These are phyloP conservation scores for Buceros bicornis DNA, from an alignment of 2,797 vertebrate species.

Conservation along the genomic window DNA sequence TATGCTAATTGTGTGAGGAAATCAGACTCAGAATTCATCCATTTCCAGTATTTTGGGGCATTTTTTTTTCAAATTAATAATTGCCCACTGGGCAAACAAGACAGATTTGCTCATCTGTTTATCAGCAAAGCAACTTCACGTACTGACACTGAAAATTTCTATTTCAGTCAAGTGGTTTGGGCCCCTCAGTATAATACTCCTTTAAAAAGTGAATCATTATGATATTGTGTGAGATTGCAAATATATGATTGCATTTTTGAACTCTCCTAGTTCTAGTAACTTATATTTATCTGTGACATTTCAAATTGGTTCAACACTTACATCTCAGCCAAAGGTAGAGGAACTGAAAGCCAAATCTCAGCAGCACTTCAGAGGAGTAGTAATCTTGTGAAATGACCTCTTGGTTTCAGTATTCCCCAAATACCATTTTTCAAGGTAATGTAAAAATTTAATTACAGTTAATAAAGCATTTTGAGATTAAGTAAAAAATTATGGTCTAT, in stretches of 20 bases:
- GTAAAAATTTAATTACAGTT: slow-evolving; percentile 44
- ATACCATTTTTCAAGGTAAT: slow-evolving; percentile 16
- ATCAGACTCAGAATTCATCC: neutral
- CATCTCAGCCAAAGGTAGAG: neutral
- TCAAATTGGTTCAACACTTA: neutral
- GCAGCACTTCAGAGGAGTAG: slow-evolving; percentile 20
- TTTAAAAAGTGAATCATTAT: neutral
- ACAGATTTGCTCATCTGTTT: neutral
- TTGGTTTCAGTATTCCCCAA: neutral
- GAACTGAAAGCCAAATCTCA: neutral
- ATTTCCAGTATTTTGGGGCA: neutral
- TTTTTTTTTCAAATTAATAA: neutral
- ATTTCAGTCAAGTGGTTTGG: neutral
- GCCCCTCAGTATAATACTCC: neutral
- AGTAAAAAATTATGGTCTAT: neutral
- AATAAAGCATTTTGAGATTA: slow-evolving; percentile 24
- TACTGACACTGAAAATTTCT: neutral
- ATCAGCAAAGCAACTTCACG: neutral
- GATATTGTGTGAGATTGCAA: neutral
- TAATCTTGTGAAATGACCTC: slow-evolving; percentile 42
- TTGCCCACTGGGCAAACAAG: neutral
- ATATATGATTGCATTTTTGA: neutral
- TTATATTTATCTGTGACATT: slow-evolving; percentile 18
- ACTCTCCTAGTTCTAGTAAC: neutral
- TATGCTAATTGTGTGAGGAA: neutral